Evolutionary conservation across 1,140 invertebrate species (phyloP), one percentile per base, ranked within the genome.

Genomic region (Trissolcus basalis): DNA sequence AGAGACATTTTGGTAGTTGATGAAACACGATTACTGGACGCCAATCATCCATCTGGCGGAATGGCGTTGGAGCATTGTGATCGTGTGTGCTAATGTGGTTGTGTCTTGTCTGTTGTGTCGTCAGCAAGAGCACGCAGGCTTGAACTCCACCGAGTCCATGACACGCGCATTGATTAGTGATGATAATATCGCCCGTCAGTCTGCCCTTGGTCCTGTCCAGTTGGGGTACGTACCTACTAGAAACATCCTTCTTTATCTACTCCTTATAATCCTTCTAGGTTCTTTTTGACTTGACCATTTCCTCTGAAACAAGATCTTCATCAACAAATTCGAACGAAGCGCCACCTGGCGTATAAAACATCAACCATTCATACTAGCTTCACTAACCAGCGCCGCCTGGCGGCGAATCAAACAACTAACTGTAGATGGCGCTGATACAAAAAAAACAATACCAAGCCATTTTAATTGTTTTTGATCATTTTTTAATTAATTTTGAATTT

Each of bases 111-210:
- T 89, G 86, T 90, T 89, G 87, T 91, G 89, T 91, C 85, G 90
- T 90, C 91, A 96, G 94, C 94, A 95, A 92, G 94, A 95, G 91
- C 86, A 88, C 87, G 94, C 94, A 91, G 94, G 94, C 90, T 91
- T 94, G 86, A 95, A 93, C 90, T 93, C 94, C 90, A 95, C 94
- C 87, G 95, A 96, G 89, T 95, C 94, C 89, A 96, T 96, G 94
- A 96, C 94, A 88, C 92, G 94, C 86, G 94, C 94, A 89, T 92
- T 96, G 89, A 95, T 96, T 90, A 94, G 93, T 89, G 95, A 96
- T 89, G 94, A 96, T 90, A 92, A 93, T 89, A 93, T 94, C 89
- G 92, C 91, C 85, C 92, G 92, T 90, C 94, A 94, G 91, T 90
- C 91, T 83, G 90, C 91, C 83, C 89, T 93, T 89, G 95, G 94